Evolutionary conservation across 37 sponge, comb jelly and placozoan species (phyloP), one percentile per base, ranked within the genome.

Genomic region (Halichondria panicea): DNA sequence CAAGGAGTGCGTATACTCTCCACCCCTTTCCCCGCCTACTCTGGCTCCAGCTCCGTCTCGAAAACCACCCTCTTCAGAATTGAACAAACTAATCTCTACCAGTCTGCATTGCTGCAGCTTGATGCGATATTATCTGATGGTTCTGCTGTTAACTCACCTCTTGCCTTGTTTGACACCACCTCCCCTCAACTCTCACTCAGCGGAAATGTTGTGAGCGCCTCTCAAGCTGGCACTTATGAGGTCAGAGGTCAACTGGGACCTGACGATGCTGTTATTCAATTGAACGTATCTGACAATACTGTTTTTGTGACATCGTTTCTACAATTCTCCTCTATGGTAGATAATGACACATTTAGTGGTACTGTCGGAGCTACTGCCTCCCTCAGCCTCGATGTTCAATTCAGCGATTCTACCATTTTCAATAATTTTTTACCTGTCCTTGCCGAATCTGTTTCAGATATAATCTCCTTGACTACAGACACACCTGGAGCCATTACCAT

Each of bases 11-110:
- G 21, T 19, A 7, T 88, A 15, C 66, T 39, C 21, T 50, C 81
- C 3, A 37, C 40, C 7, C 86, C 89, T 4, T 81, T 81, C 35
- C 94, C 94, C 1, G 41, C 82, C 0, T 93, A 85, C 42, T 66
- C 72, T 54, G 89, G 86, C 12, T 88, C 89, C 45, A 43, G 57
- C 8, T 4, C 11, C 2, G 55, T 75, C 13, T 4, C 19, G 11
- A 75, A 80, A 33, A 63, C 68, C 8, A 68, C 63, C 15, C 70
- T 93, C 3, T 61, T 71, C 33, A 45, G 59, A 37, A 41, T 84
- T 58, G 71, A 46, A n/a, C 46, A 55, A 22, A 88, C 93, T 2
- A 48, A 46, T 3, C 28, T 71, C 34, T 88, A 48, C 85, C 85
- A 88, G 72, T 68, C 58, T 32, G 85, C 76, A 35, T n/a, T 25